phyloP scores from a whole-genome alignment of 2,888 invertebrate species.

The Eretmocerus hayati region DNA sequence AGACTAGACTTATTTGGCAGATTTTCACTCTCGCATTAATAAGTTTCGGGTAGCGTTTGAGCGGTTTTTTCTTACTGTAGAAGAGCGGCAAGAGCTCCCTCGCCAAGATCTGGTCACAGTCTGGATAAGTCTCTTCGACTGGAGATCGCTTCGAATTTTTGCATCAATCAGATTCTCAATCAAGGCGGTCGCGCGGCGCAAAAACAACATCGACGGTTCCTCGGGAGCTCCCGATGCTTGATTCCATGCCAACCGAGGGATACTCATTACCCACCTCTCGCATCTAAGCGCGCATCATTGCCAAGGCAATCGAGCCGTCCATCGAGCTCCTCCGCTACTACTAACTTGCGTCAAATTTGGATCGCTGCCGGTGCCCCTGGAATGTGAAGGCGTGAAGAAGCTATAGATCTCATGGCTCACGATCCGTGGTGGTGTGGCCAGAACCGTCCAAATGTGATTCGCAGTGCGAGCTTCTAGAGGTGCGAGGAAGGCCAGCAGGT shows the following conservation, averaged over 20 bases:
- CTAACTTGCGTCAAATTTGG: background rate
- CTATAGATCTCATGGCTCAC: conserved; percentile 1
- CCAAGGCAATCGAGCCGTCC: background rate
- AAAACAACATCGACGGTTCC: background rate
- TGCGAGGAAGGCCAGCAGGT: too few species aligned
- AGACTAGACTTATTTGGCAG: too few species aligned
- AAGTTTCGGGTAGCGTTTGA: too few species aligned
- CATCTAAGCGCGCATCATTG: background rate
- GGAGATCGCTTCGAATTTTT: conserved; percentile 2
- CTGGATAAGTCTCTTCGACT: background rate
- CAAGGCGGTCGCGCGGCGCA: background rate
- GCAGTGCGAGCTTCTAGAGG: too few species aligned
- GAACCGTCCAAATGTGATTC: too few species aligned
- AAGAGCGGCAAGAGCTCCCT: too few species aligned
- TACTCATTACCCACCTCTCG: background rate
- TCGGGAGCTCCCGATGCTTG: background rate
- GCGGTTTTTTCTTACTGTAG: too few species aligned
- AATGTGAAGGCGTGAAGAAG: conserved; percentile 13
- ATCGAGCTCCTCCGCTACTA: too few species aligned
- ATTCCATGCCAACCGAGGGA: background rate
- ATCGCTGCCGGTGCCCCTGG: background rate
- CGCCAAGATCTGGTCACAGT: background rate
- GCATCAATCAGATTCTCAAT: conserved; percentile 2
- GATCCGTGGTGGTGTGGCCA: too few species aligned
- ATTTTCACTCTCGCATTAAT: too few species aligned